Evolutionary conservation across 2,797 vertebrate species (phyloP).

Genomic region (Leptodactylus fallax): DNA sequence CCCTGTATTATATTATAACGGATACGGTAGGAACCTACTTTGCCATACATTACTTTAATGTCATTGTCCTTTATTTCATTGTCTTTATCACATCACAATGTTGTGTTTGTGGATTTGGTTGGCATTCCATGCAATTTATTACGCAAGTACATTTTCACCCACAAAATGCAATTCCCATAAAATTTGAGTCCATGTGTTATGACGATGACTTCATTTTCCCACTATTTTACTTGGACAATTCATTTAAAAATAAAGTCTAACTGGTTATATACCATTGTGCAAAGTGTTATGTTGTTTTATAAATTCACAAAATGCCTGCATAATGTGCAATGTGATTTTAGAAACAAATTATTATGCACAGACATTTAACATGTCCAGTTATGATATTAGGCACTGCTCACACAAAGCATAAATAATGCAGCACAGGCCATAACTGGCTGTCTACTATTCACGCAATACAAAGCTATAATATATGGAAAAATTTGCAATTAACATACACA

Average conservation of each 20-base stretch:
- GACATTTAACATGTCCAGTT: constrained; percentile 15
- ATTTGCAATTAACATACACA: background rate
- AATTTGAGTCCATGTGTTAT: constrained; percentile 13
- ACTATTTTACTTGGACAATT: background rate
- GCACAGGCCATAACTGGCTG: background rate
- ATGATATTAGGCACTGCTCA: background rate
- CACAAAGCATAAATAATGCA: background rate
- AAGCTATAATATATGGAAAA: background rate
- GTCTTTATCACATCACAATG: constrained; percentile 6
- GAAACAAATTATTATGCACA: background rate
- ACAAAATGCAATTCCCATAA: constrained; percentile 16
- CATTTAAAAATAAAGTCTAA: background rate
- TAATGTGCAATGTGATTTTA: constrained; percentile 26
- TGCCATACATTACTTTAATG: constrained; percentile 12
- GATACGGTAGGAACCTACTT: background rate
- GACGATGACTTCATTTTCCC: constrained; percentile 4
- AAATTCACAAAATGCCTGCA: constrained; percentile 36
- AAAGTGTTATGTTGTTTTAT: constrained; percentile 50
- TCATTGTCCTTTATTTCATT: constrained; percentile 24
- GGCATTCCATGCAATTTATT: constrained; percentile 21
- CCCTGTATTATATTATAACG: background rate
- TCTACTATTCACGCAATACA: background rate
- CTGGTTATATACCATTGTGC: constrained; percentile 9
- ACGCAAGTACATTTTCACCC: background rate
- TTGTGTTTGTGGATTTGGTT: constrained; percentile 20